Evolutionary conservation across 2,888 invertebrate genomes (phyloP), one percentile per base, ranked within the genome.

Genomic region (Harpagoxenus sublaevis): DNA sequence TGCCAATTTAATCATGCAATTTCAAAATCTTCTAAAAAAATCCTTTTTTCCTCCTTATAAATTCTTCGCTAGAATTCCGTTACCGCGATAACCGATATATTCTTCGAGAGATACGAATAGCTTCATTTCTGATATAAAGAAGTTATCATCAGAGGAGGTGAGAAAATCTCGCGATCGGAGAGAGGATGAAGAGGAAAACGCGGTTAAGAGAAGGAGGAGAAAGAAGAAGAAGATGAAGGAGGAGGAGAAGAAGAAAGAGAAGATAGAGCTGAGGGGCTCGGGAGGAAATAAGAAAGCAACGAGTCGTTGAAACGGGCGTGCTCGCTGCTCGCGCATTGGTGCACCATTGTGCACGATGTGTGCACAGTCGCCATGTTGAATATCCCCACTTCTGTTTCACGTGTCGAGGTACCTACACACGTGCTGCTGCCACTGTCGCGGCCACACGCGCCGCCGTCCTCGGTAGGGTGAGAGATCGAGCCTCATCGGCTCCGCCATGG

Each of bases 291-390:
- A 87, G 85, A 84, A 85, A 71, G 77, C 68, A 78, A 87, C 84
- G 89, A 91, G 85, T 83, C 87, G 89, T 88, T 83, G 86, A 83
- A 89, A 89, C 93, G 92, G 93, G 93, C 93, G 93, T 93, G 92
- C 92, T 91, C 91, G 91, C 92, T 93, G 94, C 93, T 93, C 93
- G 94, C 93, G 94, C 94, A 94, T 94, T 94, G 94, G 94, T 92
- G 92, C 92, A 90, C 87, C 85, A 89, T 88, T 87, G 90, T 91
- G 89, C 89, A 88, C 92, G 91, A 90, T 93, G 92, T 94, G 94
- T 94, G 93, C 92, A 93, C 89, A 93, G 94, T 93, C 94, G 94
- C 94, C 94, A 94, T 94, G 93, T 93, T 94, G 94, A 92, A 92
- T 92, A 92, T 90, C 94, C 93, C 89, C 92, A 88, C 87, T 89